phyloP scores from a whole-genome alignment of 2,888 invertebrate genomes.

The Lithodes maja region DNA sequence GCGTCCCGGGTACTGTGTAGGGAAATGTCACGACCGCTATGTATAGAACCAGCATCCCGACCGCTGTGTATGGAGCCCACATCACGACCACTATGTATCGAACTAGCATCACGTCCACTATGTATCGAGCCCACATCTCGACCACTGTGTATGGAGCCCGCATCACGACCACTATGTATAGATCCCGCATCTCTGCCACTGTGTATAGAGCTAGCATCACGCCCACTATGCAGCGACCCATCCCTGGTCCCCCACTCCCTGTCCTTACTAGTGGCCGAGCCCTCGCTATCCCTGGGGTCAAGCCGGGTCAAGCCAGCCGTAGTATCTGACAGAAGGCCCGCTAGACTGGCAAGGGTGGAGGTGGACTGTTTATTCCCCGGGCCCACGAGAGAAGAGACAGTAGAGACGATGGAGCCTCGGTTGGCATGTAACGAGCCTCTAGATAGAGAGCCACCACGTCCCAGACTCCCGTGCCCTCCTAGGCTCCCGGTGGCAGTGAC shows the following conservation, averaged over 20 bases:
- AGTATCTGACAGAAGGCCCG: slow-evolving; percentile 79
- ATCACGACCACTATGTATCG: slow-evolving; percentile 41
- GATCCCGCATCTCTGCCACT: slow-evolving; percentile 56
- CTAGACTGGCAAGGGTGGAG: slow-evolving; percentile 87
- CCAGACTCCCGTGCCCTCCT: slow-evolving; percentile 75
- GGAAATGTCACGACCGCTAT: slow-evolving; percentile 41
- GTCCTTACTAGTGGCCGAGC: slow-evolving; percentile 58
- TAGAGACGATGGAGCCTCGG: slow-evolving; percentile 87
- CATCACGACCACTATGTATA: slow-evolving; percentile 52
- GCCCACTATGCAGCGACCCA: slow-evolving; percentile 47
- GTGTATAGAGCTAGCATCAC: slow-evolving; percentile 53
- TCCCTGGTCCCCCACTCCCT: slow-evolving; percentile 56
- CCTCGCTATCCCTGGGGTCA: slow-evolving; percentile 57
- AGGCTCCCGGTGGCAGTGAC: slow-evolving; percentile 73
- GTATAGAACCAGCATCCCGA: slow-evolving; percentile 28
- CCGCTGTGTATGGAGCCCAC: slow-evolving; percentile 33
- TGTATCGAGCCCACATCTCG: slow-evolving; percentile 42
- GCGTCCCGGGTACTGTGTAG: slow-evolving; percentile 48
- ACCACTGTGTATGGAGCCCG: slow-evolving; percentile 52
- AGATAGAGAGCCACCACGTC: slow-evolving; percentile 79
- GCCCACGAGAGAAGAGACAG: slow-evolving; percentile 81
- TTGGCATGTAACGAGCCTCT: slow-evolving; percentile 81
- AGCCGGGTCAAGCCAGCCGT: slow-evolving; percentile 52
- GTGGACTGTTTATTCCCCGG: slow-evolving; percentile 78
- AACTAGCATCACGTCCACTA: slow-evolving; percentile 22